phyloP scores from a whole-genome alignment of 2,113 vertebrate species.

The Sylvia atricapilla region DNA sequence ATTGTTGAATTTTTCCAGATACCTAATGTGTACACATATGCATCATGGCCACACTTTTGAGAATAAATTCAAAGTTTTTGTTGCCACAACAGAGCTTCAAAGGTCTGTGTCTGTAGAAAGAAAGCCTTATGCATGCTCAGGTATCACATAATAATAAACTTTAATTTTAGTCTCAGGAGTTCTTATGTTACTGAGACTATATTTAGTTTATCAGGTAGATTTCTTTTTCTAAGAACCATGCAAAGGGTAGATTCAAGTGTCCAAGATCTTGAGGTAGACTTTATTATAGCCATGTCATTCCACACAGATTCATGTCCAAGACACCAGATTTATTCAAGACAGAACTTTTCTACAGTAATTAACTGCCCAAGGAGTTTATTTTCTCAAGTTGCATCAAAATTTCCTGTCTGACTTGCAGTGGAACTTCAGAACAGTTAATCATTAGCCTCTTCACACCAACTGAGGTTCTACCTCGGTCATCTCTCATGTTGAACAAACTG shows the following conservation, averaged over 20 bases:
- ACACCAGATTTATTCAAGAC: background rate
- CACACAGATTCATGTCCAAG: background rate
- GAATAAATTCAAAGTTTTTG: background rate
- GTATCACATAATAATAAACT: background rate
- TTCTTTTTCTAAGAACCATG: background rate
- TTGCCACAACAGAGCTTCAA: background rate
- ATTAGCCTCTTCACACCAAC: background rate
- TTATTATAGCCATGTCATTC: background rate
- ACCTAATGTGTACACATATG: background rate
- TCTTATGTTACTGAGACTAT: background rate
- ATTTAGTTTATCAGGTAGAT: background rate
- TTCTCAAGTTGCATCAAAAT: background rate
- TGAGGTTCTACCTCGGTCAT: background rate
- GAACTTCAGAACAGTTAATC: background rate
- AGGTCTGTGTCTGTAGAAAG: background rate
- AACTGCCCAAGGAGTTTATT: background rate
- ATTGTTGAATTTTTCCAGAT: background rate
- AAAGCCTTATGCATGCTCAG: background rate
- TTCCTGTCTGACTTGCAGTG: background rate
- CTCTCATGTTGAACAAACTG: background rate
- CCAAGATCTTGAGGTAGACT: background rate
- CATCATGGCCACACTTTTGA: background rate
- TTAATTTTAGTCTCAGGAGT: background rate
- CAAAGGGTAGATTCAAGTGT: background rate
- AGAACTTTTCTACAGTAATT: background rate